phyloP scores from a whole-genome alignment of 2,113 vertebrate genomes.

The Sarotherodon lohbergeri region DNA sequence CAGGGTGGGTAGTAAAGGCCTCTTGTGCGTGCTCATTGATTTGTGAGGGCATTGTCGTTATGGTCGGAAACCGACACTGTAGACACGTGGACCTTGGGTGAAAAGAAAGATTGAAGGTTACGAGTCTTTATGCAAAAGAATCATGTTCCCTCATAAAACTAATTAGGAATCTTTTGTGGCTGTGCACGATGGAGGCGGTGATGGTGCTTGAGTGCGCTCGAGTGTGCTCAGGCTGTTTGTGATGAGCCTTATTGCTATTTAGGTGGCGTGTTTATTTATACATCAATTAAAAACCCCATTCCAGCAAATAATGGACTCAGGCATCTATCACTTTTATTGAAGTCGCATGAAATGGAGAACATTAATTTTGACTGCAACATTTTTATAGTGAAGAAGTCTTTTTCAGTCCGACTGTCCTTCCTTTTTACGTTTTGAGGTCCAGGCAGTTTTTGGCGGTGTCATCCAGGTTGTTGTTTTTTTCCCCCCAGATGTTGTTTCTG shows the following conservation, averaged over 20 bases:
- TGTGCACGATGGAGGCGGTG: not conserved
- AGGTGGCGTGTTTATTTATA: conserved; percentile 39
- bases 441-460: not conserved
- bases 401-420: not conserved
- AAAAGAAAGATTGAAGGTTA: conserved; percentile 5
- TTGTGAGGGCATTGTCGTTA: not conserved
- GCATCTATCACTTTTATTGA: conserved; percentile 9
- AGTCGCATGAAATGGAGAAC: not conserved
- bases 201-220: not conserved
- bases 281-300: conserved; percentile 43
- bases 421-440: not conserved
- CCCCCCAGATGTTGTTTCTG: not conserved
- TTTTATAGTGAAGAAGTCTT: not conserved
- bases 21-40: conserved; percentile 20
- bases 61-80: not conserved
- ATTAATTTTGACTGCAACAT: not conserved
- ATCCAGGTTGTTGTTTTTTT: not conserved
- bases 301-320: conserved; percentile 4
- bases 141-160: conserved; percentile 29
- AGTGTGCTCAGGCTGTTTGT: conserved; percentile 21
- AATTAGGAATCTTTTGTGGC: conserved; percentile 39
- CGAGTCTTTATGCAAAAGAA: conserved; percentile 18
- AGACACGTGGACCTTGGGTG: not conserved
- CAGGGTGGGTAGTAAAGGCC: not conserved
- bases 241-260: conserved; percentile 32